Conservation (phyloP, 53 echinoderm and acorn worm genomes). For the Paracentrotus lividus region DNA sequence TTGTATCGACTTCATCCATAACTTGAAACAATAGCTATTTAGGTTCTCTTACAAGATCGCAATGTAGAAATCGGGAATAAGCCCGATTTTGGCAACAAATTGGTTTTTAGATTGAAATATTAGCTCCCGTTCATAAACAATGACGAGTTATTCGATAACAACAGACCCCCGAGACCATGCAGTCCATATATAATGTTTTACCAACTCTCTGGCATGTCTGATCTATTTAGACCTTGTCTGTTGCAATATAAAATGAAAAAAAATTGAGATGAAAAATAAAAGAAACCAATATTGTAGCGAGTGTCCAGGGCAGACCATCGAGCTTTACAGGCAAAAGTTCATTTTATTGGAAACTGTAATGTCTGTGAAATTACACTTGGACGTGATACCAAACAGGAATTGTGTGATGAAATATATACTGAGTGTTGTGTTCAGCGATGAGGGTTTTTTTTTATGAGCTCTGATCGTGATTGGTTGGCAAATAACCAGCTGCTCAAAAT, state of each 20-base stretch:
- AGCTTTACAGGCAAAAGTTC: not conserved
- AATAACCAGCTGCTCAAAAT: not conserved
- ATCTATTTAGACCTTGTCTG: not conserved
- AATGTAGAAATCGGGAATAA: too few relatives aligned
- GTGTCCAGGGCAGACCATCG: not conserved
- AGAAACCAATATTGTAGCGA: not conserved
- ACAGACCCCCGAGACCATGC: too few relatives aligned
- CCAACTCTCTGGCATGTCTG: too few relatives aligned
- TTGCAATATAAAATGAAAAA: not conserved
- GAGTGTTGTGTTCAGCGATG: not conserved
- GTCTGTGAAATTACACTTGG: not conserved
- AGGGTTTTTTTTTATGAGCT: not conserved
- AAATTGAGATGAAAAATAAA: not conserved
- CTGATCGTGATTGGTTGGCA: not conserved
- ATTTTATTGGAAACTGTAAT: constrained; percentile 29
- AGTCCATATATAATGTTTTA: too few relatives aligned
- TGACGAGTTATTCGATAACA: too few relatives aligned
- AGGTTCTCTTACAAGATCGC: too few relatives aligned
- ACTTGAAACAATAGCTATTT: not conserved
- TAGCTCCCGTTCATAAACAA: too few relatives aligned
- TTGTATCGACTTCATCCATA: not conserved
- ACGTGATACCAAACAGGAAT: not conserved
- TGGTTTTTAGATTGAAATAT: too few relatives aligned
- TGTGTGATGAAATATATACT: not conserved
- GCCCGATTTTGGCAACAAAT: too few relatives aligned